Conservation (phyloP, 2,797 vertebrate genomes). For the Hephaestus fuliginosus region DNA sequence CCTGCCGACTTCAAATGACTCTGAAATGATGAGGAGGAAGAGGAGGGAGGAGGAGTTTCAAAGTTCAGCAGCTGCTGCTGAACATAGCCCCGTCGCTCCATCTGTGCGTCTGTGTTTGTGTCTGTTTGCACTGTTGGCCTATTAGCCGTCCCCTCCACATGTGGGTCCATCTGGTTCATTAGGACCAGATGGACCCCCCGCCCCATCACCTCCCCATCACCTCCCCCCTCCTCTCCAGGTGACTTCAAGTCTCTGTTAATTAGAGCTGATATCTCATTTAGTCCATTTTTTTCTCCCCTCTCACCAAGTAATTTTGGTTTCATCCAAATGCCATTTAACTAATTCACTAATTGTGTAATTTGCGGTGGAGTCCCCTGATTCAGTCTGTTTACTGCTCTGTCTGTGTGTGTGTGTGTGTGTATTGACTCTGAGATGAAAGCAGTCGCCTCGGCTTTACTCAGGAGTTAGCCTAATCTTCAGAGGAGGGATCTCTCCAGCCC, state of each 20-base stretch:
- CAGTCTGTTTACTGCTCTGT: neutral
- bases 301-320: slow-evolving; percentile 15
- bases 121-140: slow-evolving; percentile 35
- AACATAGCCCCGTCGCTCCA: slow-evolving; percentile 39
- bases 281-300: slow-evolving; percentile 3
- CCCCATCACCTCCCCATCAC: too few species aligned
- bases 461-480: slow-evolving; percentile 10
- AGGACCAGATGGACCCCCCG: slow-evolving; percentile 52
- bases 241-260: slow-evolving; percentile 70
- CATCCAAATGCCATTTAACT: slow-evolving; percentile 57
- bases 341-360: slow-evolving; percentile 57
- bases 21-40: neutral
- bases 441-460: slow-evolving; percentile 6
- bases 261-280: slow-evolving; percentile 74
- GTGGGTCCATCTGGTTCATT: slow-evolving; percentile 74
- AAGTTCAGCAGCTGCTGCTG: slow-evolving; percentile 57
- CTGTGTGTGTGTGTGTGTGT: slow-evolving; percentile 14
- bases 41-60: slow-evolving; percentile 21
- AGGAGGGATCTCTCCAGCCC: neutral
- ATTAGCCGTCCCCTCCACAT: slow-evolving; percentile 62
- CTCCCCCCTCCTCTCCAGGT: slow-evolving; percentile 48
- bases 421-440: slow-evolving; percentile 14
- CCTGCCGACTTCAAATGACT: neutral
- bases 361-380: slow-evolving; percentile 14
- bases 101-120: slow-evolving; percentile 41